phyloP scores from a whole-genome alignment of 2,888 invertebrate species.

The Drosophila setosimentum region DNA sequence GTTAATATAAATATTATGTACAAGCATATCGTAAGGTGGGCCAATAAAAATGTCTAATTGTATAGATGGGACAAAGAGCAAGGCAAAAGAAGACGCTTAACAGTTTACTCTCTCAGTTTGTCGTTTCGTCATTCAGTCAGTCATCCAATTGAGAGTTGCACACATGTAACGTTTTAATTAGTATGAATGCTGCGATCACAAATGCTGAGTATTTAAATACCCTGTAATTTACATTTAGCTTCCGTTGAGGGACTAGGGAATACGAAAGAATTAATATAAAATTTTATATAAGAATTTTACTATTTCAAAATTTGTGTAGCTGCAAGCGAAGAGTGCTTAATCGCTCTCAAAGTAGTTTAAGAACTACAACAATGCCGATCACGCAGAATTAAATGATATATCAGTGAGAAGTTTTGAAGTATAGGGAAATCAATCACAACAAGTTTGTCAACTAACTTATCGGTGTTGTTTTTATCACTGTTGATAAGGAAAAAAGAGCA shows the following conservation, averaged over 20 bases:
- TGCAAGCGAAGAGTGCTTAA: not conserved
- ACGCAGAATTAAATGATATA: not conserved
- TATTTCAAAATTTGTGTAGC: not conserved
- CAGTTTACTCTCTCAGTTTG: not conserved
- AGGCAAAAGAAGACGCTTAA: not conserved
- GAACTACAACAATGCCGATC: not conserved
- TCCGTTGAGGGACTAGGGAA: not conserved
- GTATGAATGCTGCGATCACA: not conserved
- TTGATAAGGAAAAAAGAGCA: no score
- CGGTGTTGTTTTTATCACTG: no score
- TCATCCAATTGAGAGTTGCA: not conserved
- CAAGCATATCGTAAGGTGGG: slow-evolving; percentile 23
- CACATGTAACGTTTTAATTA: slow-evolving; percentile 25
- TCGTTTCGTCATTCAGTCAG: not conserved
- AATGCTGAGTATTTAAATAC: slow-evolving; percentile 9
- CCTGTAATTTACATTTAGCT: slow-evolving; percentile 1
- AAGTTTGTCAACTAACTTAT: no score
- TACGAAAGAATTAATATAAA: not conserved
- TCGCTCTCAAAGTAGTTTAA: not conserved
- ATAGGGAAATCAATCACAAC: slow-evolving; percentile 22
- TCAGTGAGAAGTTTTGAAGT: not conserved
- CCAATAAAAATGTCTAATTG: slow-evolving; percentile 25
- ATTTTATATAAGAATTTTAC: not conserved
- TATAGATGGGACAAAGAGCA: slow-evolving; percentile 28
- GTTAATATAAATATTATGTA: not conserved